Percentiles rank a stretch among this genome's conserved stretches.
phyloP scores from a whole-genome alignment of 2,888 invertebrate species.

The Drosophila leonis region DNA sequence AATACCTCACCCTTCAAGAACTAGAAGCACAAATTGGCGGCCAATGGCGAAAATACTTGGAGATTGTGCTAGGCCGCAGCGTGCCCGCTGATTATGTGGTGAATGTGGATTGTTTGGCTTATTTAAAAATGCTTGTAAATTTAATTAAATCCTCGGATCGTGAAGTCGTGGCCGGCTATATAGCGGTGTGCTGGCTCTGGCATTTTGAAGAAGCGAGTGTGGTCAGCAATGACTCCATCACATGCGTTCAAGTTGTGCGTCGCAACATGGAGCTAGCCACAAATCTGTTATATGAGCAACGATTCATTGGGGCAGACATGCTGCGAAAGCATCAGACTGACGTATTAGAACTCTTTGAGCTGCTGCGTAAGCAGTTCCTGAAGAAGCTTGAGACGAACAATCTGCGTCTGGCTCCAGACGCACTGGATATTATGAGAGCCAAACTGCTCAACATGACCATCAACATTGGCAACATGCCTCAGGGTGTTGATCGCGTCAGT shows the following conservation, averaged over 20 bases:
- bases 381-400: conserved; percentile 53
- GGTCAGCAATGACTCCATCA: conserved; percentile 29
- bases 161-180: conserved; percentile 67
- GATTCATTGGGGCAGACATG: conserved; percentile 32
- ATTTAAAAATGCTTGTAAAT: conserved; percentile 44
- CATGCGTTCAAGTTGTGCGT: conserved; percentile 73
- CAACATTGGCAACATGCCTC: conserved; percentile 80
- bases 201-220: conserved; percentile 56
- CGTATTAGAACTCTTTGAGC: conserved; percentile 39
- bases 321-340: conserved; percentile 16
- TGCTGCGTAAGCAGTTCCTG: conserved; percentile 57
- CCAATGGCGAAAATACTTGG: conserved; percentile 68
- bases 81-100: conserved; percentile 28
- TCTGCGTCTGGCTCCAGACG: conserved; percentile 31
- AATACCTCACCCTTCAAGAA: conserved; percentile 21
- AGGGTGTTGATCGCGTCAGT: conserved; percentile 20
- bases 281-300: conserved; percentile 64
- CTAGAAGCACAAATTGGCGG: conserved; percentile 28
- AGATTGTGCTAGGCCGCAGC: conserved; percentile 42
- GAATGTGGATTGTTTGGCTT: conserved; percentile 43
- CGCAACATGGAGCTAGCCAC: conserved; percentile 75
- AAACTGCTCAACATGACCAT: conserved; percentile 62
- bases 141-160: conserved; percentile 40
- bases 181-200: conserved; percentile 76
- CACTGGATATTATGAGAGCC: conserved; percentile 34